Conservation (phyloP, 2,888 invertebrate genomes). For the Drosophila robusta region DNA sequence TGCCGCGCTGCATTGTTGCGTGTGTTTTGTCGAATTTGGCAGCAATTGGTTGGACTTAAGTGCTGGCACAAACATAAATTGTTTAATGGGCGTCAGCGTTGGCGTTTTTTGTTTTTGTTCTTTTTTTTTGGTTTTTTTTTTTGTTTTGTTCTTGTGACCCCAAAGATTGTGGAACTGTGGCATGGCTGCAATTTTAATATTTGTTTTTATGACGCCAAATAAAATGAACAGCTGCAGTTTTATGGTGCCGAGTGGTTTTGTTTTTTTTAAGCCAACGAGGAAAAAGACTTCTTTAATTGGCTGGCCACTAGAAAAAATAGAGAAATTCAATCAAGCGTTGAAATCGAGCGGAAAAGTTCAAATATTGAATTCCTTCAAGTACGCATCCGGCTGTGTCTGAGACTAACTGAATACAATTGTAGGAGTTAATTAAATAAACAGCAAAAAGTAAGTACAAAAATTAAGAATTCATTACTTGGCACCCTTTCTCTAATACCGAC, state of each 20-base stretch:
- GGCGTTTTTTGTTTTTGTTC: constrained; percentile 21
- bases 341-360: constrained; percentile 18
- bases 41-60: constrained; percentile 67
- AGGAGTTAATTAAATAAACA: too few relatives aligned
- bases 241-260: constrained; percentile 35
- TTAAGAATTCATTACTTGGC: too few relatives aligned
- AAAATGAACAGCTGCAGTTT: constrained; percentile 64
- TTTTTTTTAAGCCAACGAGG: constrained; percentile 24
- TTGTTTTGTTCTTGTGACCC: constrained; percentile 28
- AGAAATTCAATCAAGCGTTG: constrained; percentile 36
- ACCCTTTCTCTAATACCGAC: too few relatives aligned
- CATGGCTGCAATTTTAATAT: constrained; percentile 66
- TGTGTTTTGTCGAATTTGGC: constrained; percentile 64
- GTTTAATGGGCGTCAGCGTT: constrained; percentile 68
- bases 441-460: too few relatives aligned
- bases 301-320: constrained; percentile 16
- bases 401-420: neutral
- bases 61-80: constrained; percentile 70
- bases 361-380: neutral
- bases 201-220: constrained; percentile 59
- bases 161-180: constrained; percentile 49
- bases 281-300: constrained; percentile 46
- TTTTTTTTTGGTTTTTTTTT: neutral
- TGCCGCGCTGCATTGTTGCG: constrained; percentile 37
- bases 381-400: neutral